These are phyloP conservation scores for Smittia aterrima DNA, from an alignment of 2,888 invertebrate genomes.

Conservation along the genomic window DNA sequence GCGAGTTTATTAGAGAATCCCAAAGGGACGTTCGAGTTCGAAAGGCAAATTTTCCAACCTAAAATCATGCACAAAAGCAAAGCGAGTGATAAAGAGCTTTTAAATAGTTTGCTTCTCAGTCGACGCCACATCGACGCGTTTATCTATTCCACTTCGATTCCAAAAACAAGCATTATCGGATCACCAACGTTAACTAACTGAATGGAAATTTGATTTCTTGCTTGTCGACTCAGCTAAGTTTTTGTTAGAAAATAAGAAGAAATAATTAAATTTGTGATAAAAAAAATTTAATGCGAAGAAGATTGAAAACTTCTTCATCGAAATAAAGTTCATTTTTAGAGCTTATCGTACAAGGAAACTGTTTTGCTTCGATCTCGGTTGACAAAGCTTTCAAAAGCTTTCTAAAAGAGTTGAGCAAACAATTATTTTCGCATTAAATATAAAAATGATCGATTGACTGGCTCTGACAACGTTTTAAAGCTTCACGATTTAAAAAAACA, in stretches of 20 bases:
- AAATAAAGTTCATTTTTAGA: slow-evolving; percentile 11
- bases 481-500: no score
- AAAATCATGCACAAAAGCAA: not conserved
- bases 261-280: not conserved
- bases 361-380: not conserved
- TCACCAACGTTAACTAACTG: not conserved
- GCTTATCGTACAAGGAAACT: not conserved
- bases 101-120: not conserved
- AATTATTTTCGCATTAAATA: no score
- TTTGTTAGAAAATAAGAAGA: not conserved
- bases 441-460: no score
- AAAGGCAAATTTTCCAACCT: not conserved
- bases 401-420: no score
- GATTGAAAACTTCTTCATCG: not conserved
- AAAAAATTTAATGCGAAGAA: not conserved
- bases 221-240: not conserved
- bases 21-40: not conserved
- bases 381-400: no score
- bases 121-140: not conserved
- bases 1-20: not conserved
- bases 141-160: no score
- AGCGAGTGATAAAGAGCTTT: not conserved
- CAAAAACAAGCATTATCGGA: no score
- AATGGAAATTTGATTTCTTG: not conserved
- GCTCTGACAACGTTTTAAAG: no score